Base-by-base conservation (phyloP, 1,140 invertebrate species). In the Penaeus indicus region DNA sequence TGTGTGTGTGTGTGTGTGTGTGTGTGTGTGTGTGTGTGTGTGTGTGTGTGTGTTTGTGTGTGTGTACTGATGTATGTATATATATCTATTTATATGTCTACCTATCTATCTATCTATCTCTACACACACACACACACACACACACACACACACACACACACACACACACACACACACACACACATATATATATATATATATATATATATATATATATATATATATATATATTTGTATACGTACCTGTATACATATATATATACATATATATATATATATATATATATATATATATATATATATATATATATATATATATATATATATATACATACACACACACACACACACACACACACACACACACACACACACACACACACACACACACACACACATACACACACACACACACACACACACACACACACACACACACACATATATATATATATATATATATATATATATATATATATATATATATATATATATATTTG, bases 221-320 rank as follows among this genome's bases (percentile, higher is more conserved):
- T 8, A 72, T 27, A 13, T 27, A 72, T n/a, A 72, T 72, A 21
- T 72, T 13, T 22, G n/a, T 18, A 18, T 72, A 21, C 8, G n/a
- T 72, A n/a, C 3, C 18, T 72, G n/a, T n/a, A 72, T 72, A 72
- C n/a, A 72, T n/a, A 72, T 72, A 72, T n/a, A 72, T 72, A 72
- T n/a, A 72, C n/a, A 72, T n/a, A 72, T 72, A 72, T n/a, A 72
- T 72, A 72, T n/a, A 72, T 72, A 72, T n/a, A 22, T 72, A 72
- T n/a, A 22, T 72, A 72, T n/a, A 22, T 72, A 72, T 72, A 22
- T 72, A 62, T 81, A 54, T 62, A 1, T 81, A 54, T 81, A 21
- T 81, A 54, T 54, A 19, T 80, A 47, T 80, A 19, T 47, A 54
- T 47, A 61, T 61, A 61, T 61, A 61, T 61, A 54, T 60, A 1